Percentiles rank a stretch among this genome's conserved stretches.
Conservation (phyloP, 2,888 invertebrate species). For the Tineola bisselliella region DNA sequence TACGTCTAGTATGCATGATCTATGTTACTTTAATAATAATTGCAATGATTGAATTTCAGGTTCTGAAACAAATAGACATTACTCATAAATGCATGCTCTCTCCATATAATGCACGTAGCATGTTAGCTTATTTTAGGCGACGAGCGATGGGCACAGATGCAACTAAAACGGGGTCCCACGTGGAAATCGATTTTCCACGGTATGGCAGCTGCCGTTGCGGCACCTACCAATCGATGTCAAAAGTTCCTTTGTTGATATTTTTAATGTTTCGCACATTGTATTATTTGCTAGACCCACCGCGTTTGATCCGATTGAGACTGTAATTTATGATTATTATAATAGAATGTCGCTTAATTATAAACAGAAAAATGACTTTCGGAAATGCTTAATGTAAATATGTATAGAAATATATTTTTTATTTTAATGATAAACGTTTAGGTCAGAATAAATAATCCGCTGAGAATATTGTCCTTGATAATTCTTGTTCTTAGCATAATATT, state of each 20-base stretch:
- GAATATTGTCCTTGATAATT: no score
- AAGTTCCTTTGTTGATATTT: slow-evolving; percentile 67
- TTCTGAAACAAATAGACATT: not conserved
- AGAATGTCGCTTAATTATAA: slow-evolving; percentile 3
- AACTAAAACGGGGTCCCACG: slow-evolving; percentile 60
- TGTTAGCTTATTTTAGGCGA: slow-evolving; percentile 3
- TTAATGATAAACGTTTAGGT: no score
- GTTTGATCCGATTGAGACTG: slow-evolving; percentile 59
- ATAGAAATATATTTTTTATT: not conserved
- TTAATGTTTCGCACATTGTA: slow-evolving; percentile 68
- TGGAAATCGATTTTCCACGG: slow-evolving; percentile 68
- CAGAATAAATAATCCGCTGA: no score
- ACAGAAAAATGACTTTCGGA: slow-evolving; percentile 30
- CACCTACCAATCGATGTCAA: slow-evolving; percentile 47
- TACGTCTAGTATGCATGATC: no score
- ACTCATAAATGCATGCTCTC: not conserved
- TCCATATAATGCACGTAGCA: not conserved
- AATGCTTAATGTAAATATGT: slow-evolving; percentile 25
- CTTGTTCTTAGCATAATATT: no score
- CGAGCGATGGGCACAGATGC: slow-evolving; percentile 46
- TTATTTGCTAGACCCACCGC: slow-evolving; percentile 41
- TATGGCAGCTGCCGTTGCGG: slow-evolving; percentile 63
- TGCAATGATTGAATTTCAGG: no score
- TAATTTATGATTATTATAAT: slow-evolving; percentile 47
- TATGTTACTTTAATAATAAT: no score